A percentile compares a stretch with the other conserved stretches of the same genome.
Conservation (phyloP, 2,797 vertebrate species). For the Simalia tracyae region DNA sequence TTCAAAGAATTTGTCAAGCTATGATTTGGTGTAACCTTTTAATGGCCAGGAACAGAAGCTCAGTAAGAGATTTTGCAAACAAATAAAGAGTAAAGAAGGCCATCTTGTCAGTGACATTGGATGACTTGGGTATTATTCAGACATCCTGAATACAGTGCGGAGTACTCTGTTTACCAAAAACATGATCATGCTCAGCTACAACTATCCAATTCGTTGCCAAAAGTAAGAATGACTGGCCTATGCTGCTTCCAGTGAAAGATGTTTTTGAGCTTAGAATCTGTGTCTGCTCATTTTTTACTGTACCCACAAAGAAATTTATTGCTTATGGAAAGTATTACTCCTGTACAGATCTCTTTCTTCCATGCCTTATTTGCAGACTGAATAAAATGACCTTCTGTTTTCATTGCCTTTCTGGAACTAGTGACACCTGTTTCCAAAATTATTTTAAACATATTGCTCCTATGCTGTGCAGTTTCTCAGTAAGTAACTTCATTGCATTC, state of each 20-base stretch:
- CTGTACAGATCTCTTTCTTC: background rate
- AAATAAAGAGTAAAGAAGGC: background rate
- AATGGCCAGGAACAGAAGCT: background rate
- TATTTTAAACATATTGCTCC: background rate
- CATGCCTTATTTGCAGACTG: background rate
- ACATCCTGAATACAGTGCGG: background rate
- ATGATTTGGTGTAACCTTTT: background rate
- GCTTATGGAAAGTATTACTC: background rate
- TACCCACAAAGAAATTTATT: background rate
- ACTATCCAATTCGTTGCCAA: background rate
- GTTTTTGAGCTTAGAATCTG: background rate
- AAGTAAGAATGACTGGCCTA: background rate
- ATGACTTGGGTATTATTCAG: background rate
- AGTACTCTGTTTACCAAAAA: background rate
- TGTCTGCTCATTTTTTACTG: background rate
- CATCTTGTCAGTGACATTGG: background rate
- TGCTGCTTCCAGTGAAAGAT: background rate
- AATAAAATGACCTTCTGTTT: background rate
- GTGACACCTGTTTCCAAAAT: background rate
- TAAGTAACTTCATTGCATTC: background rate
- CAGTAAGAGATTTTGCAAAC: background rate
- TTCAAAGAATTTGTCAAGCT: background rate
- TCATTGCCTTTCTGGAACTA: background rate
- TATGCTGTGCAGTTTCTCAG: background rate
- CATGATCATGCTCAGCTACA: background rate